phyloP scores from a whole-genome alignment of 2,888 invertebrate genomes.

The Morinoia aosen region DNA sequence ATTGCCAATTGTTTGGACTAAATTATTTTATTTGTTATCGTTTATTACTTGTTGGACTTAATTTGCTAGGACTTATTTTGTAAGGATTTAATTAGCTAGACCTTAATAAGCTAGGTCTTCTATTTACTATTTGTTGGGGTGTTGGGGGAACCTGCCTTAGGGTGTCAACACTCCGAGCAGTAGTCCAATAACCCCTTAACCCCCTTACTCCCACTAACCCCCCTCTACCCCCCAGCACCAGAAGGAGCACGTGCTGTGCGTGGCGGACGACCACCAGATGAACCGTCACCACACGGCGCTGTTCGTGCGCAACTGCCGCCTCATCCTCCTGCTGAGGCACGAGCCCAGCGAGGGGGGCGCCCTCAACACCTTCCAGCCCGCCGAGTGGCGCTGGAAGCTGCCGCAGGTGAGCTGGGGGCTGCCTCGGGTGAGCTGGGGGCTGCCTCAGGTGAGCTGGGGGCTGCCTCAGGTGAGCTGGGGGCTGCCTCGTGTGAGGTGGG shows the following conservation, averaged over 20 bases:
- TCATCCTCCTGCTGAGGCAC: constrained; percentile 89
- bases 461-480: constrained; percentile 64
- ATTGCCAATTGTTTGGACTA: no score
- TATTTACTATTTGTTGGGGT: no score
- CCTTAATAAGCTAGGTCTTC: no score
- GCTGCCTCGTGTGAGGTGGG: no score
- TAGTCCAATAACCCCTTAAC: no score
- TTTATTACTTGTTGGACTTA: no score
- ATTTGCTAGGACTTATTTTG: no score
- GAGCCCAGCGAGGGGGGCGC: constrained; percentile 91
- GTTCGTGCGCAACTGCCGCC: constrained; percentile 96
- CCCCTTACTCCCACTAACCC: neutral
- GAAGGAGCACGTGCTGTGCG: constrained; percentile 97
- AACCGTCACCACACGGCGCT: constrained; percentile 98
- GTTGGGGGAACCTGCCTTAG: no score
- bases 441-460: constrained; percentile 69
- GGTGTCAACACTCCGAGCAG: no score
- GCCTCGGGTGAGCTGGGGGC: constrained; percentile 73
- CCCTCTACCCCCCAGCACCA: constrained; percentile 75
- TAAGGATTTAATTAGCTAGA: no score
- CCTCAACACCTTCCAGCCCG: constrained; percentile 93
- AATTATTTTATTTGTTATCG: no score
- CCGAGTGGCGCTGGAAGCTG: constrained; percentile 98
- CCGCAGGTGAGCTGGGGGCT: constrained; percentile 79
- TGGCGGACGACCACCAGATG: constrained; percentile 98